Base-by-base conservation (phyloP, 2,888 invertebrate species). In the Phengaris arion region DNA sequence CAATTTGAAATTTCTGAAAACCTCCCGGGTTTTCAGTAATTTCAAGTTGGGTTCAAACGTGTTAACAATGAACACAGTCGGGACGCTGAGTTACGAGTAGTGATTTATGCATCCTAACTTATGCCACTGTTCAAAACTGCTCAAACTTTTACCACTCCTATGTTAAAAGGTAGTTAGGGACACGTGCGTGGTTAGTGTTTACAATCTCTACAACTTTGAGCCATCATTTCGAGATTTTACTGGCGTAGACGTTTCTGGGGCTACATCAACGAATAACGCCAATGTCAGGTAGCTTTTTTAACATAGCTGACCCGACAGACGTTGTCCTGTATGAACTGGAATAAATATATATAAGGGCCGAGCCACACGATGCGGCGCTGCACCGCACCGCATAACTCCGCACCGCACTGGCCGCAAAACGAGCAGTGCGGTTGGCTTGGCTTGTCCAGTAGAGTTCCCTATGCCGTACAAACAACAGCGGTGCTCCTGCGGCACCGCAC, bases 1-100 rank as follows among this genome's bases (percentile, higher is more conserved):
- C 59, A 59, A 59, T 22, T 51, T 52, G 15, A 7, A 70, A 51
- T 52, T 70, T 51, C 15, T 51, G 15, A 51, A 52, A 70, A 9
- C 52, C n/a, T n/a, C n/a, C 52, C 51, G 52, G 51, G 70, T 46
- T 46, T 22, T 45, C 68, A 68, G 13, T n/a, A 68, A 68, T 68
- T 45, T 13, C 51, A 70, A 70, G 51, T 69, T 51, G 51, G 2
- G 8, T 22, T 51, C 9, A 48, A 51, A 70, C 51, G 15, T 78
- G 76, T 79, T 70, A 77, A 79, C 79, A 79, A 79, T 77, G 77
- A 78, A 75, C 75, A 59, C 77, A 79, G 75, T 78, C 48, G 70
- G 35, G 74, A 51, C 75, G 74, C 74, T 68, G 76, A 57, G 55
- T 51, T 68, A n/a, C n/a, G n/a, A n/a, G n/a, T n/a, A 35, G 78